Conservation (phyloP, 2,797 vertebrate genomes). For the Todus mexicanus region DNA sequence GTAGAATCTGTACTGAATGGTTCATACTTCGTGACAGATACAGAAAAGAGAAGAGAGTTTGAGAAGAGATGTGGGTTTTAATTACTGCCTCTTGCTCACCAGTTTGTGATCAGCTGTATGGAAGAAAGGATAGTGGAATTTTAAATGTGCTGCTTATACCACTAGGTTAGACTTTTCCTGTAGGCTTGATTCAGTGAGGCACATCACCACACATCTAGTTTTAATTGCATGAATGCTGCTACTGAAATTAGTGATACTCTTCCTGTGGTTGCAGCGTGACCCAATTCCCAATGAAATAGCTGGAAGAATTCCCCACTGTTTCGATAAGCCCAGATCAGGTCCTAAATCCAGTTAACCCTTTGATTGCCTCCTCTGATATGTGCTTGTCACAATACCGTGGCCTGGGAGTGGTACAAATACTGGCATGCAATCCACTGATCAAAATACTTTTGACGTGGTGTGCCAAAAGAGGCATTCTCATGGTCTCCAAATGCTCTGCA, state of each 20-base stretch:
- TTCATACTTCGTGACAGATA: not conserved
- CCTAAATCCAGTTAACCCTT: not conserved
- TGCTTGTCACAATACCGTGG: rapidly evolving
- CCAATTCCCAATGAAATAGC: not conserved
- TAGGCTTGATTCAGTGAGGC: not conserved
- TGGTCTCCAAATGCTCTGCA: not conserved
- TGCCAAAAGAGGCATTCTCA: not conserved
- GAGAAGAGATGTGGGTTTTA: not conserved
- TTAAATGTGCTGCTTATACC: not conserved
- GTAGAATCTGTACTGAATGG: not conserved
- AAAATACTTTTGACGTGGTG: not conserved
- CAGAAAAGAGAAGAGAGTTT: not conserved
- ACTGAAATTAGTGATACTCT: not conserved
- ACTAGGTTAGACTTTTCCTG: not conserved
- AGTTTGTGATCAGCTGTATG: not conserved
- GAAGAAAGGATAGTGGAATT: not conserved
- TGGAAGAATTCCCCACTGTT: not conserved
- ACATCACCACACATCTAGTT: not conserved
- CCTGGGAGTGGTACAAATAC: not conserved
- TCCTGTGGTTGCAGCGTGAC: not conserved
- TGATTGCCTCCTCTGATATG: not conserved
- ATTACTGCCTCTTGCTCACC: not conserved
- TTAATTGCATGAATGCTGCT: not conserved
- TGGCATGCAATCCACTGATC: not conserved
- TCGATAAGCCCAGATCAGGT: not conserved